Evolutionary conservation across 2,888 invertebrate species (phyloP).

Genomic region (Leistus spinibarbis): DNA sequence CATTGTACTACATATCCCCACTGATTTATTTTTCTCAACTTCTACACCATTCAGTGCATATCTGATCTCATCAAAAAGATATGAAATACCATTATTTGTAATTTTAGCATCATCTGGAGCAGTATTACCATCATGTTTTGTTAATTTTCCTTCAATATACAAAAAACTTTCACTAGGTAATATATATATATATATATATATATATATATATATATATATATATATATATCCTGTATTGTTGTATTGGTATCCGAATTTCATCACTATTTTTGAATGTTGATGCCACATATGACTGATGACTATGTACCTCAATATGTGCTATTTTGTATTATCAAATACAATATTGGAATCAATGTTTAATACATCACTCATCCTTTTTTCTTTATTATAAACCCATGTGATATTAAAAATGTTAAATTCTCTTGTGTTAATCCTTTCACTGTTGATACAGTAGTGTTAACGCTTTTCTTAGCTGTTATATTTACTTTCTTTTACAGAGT

Average conservation of each 20-base stretch:
- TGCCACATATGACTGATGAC: too few relatives aligned
- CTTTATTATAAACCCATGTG: slow-evolving; percentile 8
- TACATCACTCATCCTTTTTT: slow-evolving; percentile 11
- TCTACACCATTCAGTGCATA: slow-evolving; percentile 51
- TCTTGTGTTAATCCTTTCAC: slow-evolving; percentile 1
- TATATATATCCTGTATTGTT: slow-evolving; percentile 14
- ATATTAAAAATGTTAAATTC: slow-evolving; percentile 3
- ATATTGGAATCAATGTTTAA: slow-evolving; percentile 6
- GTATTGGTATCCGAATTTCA: slow-evolving; percentile 19
- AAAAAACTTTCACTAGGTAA: slow-evolving; percentile 9
- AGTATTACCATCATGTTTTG: neutral
- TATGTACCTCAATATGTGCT: slow-evolving; percentile 1
- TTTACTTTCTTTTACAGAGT: too few relatives aligned
- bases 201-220: slow-evolving; percentile 4
- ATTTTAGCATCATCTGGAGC: slow-evolving; percentile 11
- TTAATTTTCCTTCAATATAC: slow-evolving; percentile 8
- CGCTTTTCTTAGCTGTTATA: too few relatives aligned
- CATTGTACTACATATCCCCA: slow-evolving; percentile 49
- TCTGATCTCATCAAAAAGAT: slow-evolving; percentile 50
- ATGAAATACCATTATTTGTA: slow-evolving; percentile 40
- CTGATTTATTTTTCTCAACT: slow-evolving; percentile 49
- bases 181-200: slow-evolving; percentile 5
- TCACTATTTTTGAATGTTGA: slow-evolving; percentile 14
- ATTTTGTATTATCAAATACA: neutral
- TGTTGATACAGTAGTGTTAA: neutral